Percentiles rank a stretch among this genome's conserved stretches.
Conservation (phyloP, 2,797 vertebrate species). For the Catharus ustulatus region DNA sequence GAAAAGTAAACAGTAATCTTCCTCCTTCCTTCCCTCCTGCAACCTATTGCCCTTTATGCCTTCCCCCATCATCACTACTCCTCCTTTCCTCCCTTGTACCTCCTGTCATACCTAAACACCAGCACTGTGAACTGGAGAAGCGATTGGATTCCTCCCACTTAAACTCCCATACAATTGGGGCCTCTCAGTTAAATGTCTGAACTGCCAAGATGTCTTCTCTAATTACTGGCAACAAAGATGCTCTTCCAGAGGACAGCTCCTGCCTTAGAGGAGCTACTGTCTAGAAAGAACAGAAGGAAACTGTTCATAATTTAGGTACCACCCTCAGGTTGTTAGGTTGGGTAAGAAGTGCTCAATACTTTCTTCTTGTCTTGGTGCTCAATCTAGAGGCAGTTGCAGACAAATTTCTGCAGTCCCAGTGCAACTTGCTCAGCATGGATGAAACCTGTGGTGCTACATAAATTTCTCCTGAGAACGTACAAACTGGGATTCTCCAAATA, state of each 20-base stretch:
- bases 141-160: not conserved
- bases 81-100: not conserved
- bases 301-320: not conserved
- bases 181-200: not conserved
- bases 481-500: not conserved
- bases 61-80: not conserved
- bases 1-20: not conserved
- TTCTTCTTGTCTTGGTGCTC: not conserved
- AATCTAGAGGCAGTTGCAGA: not conserved
- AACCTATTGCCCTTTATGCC: not conserved
- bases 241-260: not conserved
- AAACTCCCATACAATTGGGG: not conserved
- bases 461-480: not conserved
- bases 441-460: not conserved
- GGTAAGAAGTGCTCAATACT: not conserved
- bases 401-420: not conserved
- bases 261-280: not conserved
- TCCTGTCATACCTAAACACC: not conserved
- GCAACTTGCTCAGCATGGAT: not conserved
- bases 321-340: not conserved
- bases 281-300: not conserved
- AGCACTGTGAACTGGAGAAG: not conserved
- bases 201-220: not conserved
- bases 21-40: not conserved
- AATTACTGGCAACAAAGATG: not conserved